These are phyloP conservation scores for Metopolophium dirhodum DNA, from an alignment of 1,140 invertebrate species.

Conservation along the genomic window DNA sequence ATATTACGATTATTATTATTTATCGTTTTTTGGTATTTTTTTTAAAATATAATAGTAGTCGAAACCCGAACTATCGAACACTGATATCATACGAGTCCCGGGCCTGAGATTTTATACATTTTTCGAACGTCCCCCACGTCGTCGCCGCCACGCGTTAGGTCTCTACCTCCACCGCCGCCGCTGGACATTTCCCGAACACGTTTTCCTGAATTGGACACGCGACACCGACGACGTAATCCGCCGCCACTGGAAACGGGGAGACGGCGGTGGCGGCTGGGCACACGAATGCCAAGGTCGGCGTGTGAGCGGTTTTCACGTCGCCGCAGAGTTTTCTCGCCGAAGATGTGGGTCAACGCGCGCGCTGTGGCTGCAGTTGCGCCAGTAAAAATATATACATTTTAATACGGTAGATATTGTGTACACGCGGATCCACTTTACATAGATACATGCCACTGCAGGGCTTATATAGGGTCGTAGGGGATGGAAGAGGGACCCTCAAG, in stretches of 20 bases:
- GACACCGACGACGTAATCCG: background rate
- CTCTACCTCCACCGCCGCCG: background rate
- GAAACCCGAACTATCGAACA: background rate
- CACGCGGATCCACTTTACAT: too few species aligned
- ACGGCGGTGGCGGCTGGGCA: background rate
- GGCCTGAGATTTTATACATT: conserved; percentile 25
- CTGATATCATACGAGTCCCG: background rate
- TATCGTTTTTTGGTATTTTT: background rate
- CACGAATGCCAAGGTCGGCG: conserved; percentile 35
- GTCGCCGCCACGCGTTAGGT: background rate
- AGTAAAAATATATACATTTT: background rate
- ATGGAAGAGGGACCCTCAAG: too few species aligned
- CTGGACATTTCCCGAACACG: background rate
- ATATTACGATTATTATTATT: background rate
- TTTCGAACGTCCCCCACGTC: background rate
- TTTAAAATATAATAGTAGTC: background rate
- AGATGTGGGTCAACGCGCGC: background rate
- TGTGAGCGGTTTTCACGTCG: background rate
- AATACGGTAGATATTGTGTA: too few species aligned
- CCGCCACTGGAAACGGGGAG: background rate
- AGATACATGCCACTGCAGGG: too few species aligned
- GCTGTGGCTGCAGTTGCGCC: background rate
- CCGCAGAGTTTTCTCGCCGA: background rate
- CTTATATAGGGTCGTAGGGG: too few species aligned
- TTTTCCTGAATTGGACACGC: conserved; percentile 34